These are phyloP conservation scores for Schizotus pectinicornis DNA, from an alignment of 2,888 invertebrate genomes.

Conservation along the genomic window DNA sequence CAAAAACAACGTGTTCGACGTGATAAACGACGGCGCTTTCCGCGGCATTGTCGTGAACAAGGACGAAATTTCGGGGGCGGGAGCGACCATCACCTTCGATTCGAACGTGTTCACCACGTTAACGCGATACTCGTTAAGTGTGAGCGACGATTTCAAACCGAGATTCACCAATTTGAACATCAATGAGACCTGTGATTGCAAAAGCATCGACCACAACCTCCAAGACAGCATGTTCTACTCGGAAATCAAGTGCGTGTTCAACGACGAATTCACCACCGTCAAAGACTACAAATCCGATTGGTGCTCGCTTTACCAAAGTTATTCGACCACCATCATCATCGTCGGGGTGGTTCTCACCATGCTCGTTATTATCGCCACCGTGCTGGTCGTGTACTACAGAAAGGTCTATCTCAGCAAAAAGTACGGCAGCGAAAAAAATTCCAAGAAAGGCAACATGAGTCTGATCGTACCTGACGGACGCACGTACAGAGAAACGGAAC, in stretches of 20 bases:
- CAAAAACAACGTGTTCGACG: conserved; percentile 68
- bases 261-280: conserved; percentile 43
- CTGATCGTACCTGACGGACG: conserved; percentile 82
- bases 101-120: conserved; percentile 68
- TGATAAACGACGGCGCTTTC: conserved; percentile 68
- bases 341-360: conserved; percentile 59
- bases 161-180: conserved; percentile 67
- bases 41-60: conserved; percentile 63
- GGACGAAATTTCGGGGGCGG: conserved; percentile 58
- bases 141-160: conserved; percentile 63
- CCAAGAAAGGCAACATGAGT: conserved; percentile 63
- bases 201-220: conserved; percentile 40
- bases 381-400: conserved; percentile 56
- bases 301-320: conserved; percentile 50
- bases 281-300: conserved; percentile 46
- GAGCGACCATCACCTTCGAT: conserved; percentile 65
- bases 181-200: conserved; percentile 66
- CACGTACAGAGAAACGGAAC: conserved; percentile 84
- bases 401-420: conserved; percentile 54
- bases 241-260: conserved; percentile 50
- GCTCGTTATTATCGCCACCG: conserved; percentile 55
- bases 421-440: conserved; percentile 60
- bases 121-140: conserved; percentile 64
- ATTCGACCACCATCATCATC: conserved; percentile 52
- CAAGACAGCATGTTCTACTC: conserved; percentile 40